Conservation (phyloP, 1,140 invertebrate species). For the Papilio xuthus region DNA sequence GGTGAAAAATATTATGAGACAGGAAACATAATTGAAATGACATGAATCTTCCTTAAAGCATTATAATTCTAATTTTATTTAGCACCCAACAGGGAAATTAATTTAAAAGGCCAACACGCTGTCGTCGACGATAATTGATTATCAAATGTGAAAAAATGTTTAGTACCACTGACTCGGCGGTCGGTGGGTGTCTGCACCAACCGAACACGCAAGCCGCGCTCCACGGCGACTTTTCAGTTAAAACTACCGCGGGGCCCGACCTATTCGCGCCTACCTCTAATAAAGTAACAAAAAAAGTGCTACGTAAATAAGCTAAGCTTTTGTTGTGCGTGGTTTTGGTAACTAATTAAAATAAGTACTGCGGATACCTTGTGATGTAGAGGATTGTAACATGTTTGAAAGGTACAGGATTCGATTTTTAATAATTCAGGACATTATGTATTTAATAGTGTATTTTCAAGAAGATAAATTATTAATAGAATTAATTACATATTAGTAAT, state of each 20-base stretch:
- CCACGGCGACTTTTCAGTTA: constrained; percentile 71
- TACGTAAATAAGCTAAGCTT: constrained; percentile 1
- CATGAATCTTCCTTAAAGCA: background rate
- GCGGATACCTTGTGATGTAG: background rate
- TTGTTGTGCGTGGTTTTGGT: constrained; percentile 19
- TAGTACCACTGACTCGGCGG: constrained; percentile 55
- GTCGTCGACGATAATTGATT: constrained; percentile 8
- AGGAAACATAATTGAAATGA: background rate
- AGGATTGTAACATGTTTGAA: constrained; percentile 26
- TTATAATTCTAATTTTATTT: background rate
- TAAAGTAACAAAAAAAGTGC: constrained; percentile 27
- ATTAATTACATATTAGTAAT: too few species aligned
- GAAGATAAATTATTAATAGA: background rate
- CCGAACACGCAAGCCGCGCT: constrained; percentile 69
- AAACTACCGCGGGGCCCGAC: constrained; percentile 61
- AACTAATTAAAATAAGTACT: background rate
- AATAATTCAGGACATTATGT: background rate
- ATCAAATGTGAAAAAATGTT: constrained; percentile 52
- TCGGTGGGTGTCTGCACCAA: constrained; percentile 59
- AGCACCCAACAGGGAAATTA: constrained; percentile 20
- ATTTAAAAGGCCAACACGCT: constrained; percentile 1
- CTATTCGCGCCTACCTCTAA: constrained; percentile 49
- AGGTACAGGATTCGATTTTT: background rate
- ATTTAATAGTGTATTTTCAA: background rate
- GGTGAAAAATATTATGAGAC: too few species aligned